Conservation (phyloP, 2,113 vertebrate genomes). For the Sapayoa aenigma region DNA sequence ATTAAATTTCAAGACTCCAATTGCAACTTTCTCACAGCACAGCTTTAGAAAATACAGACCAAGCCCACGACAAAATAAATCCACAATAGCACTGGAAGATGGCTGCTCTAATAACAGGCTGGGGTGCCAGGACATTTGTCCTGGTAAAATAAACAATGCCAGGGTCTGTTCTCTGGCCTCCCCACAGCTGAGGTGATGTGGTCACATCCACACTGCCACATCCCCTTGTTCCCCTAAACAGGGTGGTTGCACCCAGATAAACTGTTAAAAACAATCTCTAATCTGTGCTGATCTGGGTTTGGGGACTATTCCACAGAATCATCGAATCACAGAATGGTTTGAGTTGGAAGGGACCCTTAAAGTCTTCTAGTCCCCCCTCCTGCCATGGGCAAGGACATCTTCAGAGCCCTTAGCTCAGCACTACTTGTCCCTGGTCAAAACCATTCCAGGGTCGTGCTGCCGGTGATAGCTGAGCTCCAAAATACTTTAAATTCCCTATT, state of each 20-base stretch:
- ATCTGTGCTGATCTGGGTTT: neutral
- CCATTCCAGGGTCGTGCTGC: neutral
- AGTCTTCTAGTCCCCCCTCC: rapidly evolving
- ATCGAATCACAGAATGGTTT: neutral
- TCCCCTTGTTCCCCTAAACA: neutral
- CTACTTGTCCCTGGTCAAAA: neutral
- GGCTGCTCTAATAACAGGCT: neutral
- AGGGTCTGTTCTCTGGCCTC: neutral
- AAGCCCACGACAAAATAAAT: neutral
- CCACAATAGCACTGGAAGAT: neutral
- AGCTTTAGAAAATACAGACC: neutral
- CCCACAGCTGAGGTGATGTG: neutral
- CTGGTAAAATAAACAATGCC: neutral
- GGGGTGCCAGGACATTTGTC: neutral
- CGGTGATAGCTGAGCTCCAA: neutral
- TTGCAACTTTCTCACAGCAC: conserved; percentile 4
- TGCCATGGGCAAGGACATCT: neutral
- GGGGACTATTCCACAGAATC: neutral
- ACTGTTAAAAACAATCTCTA: neutral
- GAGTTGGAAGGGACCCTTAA: neutral
- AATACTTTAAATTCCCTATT: neutral
- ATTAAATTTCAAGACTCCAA: conserved; percentile 27
- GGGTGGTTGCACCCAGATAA: neutral
- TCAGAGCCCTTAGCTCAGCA: neutral
- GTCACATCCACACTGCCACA: neutral